Conservation (phyloP, 2,113 vertebrate species). For the Emydocephalus ijimae region DNA sequence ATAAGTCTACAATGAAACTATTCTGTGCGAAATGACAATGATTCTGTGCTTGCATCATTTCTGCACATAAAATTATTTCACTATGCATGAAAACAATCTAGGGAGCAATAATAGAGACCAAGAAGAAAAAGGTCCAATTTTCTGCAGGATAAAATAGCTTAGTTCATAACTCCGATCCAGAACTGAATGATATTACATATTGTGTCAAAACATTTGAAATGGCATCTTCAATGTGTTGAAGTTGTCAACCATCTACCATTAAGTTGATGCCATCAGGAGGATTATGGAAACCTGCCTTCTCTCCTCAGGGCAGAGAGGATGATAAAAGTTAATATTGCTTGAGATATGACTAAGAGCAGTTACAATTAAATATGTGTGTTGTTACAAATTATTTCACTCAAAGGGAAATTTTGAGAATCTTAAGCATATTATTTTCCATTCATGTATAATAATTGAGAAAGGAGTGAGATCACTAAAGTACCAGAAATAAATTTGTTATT, state of each 20-base stretch:
- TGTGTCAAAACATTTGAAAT: not conserved
- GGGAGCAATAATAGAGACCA: not conserved
- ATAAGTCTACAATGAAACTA: not conserved
- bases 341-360: not conserved
- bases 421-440: not conserved
- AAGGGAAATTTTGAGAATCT: not conserved
- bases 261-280: not conserved
- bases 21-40: conserved; percentile 17
- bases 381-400: conserved; percentile 6
- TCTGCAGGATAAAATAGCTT: not conserved
- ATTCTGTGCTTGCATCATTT: not conserved
- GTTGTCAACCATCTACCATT: not conserved
- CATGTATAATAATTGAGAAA: not conserved
- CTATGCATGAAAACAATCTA: not conserved
- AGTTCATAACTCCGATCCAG: not conserved
- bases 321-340: not conserved
- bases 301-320: not conserved
- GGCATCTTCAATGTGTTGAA: not conserved
- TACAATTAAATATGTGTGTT: accelerated
- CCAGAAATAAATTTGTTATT: not conserved
- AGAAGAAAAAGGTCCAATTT: not conserved
- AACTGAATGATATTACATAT: accelerated
- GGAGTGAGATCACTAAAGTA: not conserved
- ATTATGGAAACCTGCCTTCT: not conserved
- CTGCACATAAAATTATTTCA: not conserved